Conservation (phyloP, 2,888 invertebrate species). For the Spilarctia lutea region DNA sequence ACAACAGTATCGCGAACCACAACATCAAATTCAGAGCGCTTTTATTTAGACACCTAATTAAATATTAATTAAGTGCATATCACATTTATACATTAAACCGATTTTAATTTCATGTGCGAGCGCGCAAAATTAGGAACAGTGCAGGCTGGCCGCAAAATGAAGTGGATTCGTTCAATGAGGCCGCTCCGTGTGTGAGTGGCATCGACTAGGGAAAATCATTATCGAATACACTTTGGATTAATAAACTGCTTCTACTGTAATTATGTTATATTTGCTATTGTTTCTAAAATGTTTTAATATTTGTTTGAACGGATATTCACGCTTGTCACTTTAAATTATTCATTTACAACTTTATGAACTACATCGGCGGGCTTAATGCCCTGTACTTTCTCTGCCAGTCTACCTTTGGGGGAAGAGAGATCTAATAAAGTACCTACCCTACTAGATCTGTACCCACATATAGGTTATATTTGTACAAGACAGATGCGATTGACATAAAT, state of each 20-base stretch:
- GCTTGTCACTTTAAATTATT: background rate
- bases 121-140: constrained; percentile 83
- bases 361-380: too few relatives aligned
- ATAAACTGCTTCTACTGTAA: constrained; percentile 55
- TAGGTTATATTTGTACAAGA: too few relatives aligned
- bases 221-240: constrained; percentile 74
- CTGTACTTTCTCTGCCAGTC: too few relatives aligned
- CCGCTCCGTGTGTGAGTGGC: constrained; percentile 54
- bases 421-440: too few relatives aligned
- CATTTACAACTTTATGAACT: too few relatives aligned
- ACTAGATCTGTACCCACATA: too few relatives aligned
- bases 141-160: constrained; percentile 82
- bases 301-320: background rate
- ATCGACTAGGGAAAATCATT: constrained; percentile 76
- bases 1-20: constrained; percentile 70
- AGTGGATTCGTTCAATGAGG: constrained; percentile 74
- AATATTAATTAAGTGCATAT: constrained; percentile 86
- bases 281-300: background rate
- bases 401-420: too few relatives aligned
- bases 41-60: constrained; percentile 86
- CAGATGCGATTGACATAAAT: too few relatives aligned
- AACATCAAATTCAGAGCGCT: constrained; percentile 68
- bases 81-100: constrained; percentile 84
- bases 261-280: constrained; percentile 21
- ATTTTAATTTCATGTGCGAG: constrained; percentile 85